Percentiles rank a stretch among this genome's conserved stretches.
phyloP scores from a whole-genome alignment of 2,797 vertebrate species.

The Ceryle rudis region DNA sequence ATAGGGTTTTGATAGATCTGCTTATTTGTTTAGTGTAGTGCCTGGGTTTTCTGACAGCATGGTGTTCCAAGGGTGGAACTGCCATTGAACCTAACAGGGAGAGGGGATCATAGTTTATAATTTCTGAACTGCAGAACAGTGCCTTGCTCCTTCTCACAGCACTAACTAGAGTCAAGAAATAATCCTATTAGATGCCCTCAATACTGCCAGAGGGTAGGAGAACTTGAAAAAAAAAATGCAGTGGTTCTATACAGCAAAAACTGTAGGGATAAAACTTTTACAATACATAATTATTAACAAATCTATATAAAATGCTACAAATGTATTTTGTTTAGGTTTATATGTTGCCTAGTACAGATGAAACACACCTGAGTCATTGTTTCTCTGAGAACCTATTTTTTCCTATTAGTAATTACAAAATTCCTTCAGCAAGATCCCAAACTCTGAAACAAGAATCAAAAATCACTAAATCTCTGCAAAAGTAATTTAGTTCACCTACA shows the following conservation, averaged over 20 bases:
- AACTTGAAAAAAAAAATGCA: neutral
- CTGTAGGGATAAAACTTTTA: neutral
- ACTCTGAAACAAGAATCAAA: neutral
- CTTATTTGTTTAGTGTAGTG: neutral
- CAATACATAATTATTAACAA: neutral
- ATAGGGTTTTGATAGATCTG: neutral
- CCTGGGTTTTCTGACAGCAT: neutral
- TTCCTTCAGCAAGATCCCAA: neutral
- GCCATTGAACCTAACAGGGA: neutral
- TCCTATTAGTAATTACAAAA: neutral
- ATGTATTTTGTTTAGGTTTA: neutral
- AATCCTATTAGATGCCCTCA: neutral
- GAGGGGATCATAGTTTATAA: neutral
- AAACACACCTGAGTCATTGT: neutral
- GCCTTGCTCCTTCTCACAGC: neutral
- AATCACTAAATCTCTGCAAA: neutral
- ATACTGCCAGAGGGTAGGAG: neutral
- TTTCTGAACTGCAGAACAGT: neutral
- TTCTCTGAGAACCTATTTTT: neutral
- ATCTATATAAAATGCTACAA: neutral
- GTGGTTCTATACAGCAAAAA: neutral
- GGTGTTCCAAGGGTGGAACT: neutral
- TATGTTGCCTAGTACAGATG: neutral
- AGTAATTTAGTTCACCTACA: neutral
- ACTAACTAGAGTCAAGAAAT: neutral